Evolutionary conservation across 1,140 invertebrate genomes (phyloP).

Genomic region (Orussus abietinus): DNA sequence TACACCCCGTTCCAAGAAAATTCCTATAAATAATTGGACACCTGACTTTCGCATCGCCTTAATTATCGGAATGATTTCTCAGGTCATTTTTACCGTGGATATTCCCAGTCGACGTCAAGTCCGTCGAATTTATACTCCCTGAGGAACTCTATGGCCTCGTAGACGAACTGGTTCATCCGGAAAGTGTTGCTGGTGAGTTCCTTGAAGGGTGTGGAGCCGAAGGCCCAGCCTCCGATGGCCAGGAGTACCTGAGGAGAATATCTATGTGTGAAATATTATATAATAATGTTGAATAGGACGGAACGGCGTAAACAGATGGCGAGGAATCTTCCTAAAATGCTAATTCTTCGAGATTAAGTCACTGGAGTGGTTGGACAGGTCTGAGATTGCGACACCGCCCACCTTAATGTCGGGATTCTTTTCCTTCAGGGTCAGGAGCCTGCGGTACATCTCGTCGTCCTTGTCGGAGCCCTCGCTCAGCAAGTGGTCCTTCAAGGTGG

Average conservation of each 20-base stretch:
- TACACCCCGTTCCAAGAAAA: too few species aligned
- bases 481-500: slow-evolving; percentile 79
- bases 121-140: slow-evolving; percentile 91
- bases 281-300: slow-evolving; percentile 9
- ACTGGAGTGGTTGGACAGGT: too few species aligned
- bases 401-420: slow-evolving; percentile 88
- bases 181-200: slow-evolving; percentile 86
- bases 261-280: slow-evolving; percentile 5
- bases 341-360: too few species aligned
- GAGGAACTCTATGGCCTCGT: slow-evolving; percentile 89
- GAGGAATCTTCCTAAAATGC: too few species aligned
- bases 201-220: slow-evolving; percentile 89
- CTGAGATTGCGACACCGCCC: slow-evolving; percentile 15
- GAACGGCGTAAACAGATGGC: too few species aligned
- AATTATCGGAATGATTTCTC: not conserved
- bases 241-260: slow-evolving; percentile 64
- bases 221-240: slow-evolving; percentile 92
- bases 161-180: slow-evolving; percentile 93
- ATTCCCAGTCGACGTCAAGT: slow-evolving; percentile 96
- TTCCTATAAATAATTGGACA: too few species aligned
- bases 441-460: slow-evolving; percentile 79
- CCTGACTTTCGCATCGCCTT: too few species aligned
- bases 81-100: slow-evolving; percentile 64
- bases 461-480: slow-evolving; percentile 73
- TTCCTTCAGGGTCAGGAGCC: slow-evolving; percentile 77